Evolutionary conservation across 2,113 vertebrate genomes (phyloP), one percentile per base, ranked within the genome.

Genomic region (Scopus umbretta): DNA sequence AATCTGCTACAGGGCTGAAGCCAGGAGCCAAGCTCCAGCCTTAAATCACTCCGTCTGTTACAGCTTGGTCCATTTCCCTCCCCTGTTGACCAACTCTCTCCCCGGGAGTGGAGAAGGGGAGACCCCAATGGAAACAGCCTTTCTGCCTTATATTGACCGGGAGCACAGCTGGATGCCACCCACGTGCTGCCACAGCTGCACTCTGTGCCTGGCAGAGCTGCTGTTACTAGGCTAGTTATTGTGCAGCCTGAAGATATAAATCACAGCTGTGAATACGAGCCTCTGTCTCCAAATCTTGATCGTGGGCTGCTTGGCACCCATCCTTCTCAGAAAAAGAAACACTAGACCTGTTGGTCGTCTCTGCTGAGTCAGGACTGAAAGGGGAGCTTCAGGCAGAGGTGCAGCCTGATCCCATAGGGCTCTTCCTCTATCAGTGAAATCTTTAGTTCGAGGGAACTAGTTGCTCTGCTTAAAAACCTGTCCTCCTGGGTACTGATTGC

Each of bases 1-100:
- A 99, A 90, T 94, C 98, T 99, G 56, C 97, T 99, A 14, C 97
- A 98, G 8, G 97, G 98, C 26, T 98, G 97, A 96, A 49, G 15
- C 67, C 80, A 26, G 40, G 36, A 70, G 66, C 26, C 49, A 11
- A 1, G 42, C 21, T 56, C 36, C 76, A 45, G 59, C 65, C 53
- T n/a, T 78, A 32, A 27, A 50, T 8, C 4, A 32, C 61, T 21
- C 22, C 6, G 19, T 80, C 42, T 87, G 47, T 87, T 56, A 32
- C 56, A 62, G 47, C 73, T 38, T 7, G 1, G 30, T 29, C 76
- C 70, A 63, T 91, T 93, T 86, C 88, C 75, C 38, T 94, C 32
- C 62, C 56, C 66, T 61, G 15, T 49, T 79, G 66, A 2, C 63
- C 76, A 62, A 0, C 84, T 96, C 90, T 34, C n/a, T 68, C 27